Conservation (phyloP, 1,140 invertebrate genomes). For the Penaeus vannamei region DNA sequence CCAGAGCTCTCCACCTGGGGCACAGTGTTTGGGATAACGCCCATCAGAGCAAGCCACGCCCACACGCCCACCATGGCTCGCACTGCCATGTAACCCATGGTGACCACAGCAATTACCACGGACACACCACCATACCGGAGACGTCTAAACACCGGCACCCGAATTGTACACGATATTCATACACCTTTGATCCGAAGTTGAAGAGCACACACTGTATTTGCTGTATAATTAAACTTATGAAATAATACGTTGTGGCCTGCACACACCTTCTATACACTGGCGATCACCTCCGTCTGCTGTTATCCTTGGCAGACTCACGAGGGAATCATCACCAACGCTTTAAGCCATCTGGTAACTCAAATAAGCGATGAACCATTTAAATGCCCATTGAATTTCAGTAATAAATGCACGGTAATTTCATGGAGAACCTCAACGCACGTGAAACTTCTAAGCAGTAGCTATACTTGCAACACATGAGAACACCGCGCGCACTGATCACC, state of each 20-base stretch:
- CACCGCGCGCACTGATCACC: too few species aligned
- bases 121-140: constrained; percentile 69
- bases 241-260: background rate
- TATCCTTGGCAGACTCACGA: too few species aligned
- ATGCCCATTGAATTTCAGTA: too few species aligned
- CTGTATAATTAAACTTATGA: background rate
- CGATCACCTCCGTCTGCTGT: too few species aligned
- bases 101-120: constrained; percentile 71
- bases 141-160: constrained; percentile 49
- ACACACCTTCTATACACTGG: background rate
- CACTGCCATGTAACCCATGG: constrained; percentile 67
- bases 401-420: too few species aligned
- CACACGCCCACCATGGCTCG: constrained; percentile 64
- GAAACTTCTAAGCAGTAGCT: too few species aligned
- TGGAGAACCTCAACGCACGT: too few species aligned
- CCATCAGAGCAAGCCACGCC: constrained; percentile 63
- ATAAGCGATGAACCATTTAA: too few species aligned
- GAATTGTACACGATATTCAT: constrained; percentile 31
- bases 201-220: background rate
- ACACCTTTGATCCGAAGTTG: background rate
- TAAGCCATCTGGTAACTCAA: too few species aligned
- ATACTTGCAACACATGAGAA: too few species aligned
- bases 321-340: too few species aligned
- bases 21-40: constrained; percentile 45
- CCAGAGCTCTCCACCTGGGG: constrained; percentile 31